Evolutionary conservation across 2,113 vertebrate species (phyloP).

Genomic region (Calypte anna): DNA sequence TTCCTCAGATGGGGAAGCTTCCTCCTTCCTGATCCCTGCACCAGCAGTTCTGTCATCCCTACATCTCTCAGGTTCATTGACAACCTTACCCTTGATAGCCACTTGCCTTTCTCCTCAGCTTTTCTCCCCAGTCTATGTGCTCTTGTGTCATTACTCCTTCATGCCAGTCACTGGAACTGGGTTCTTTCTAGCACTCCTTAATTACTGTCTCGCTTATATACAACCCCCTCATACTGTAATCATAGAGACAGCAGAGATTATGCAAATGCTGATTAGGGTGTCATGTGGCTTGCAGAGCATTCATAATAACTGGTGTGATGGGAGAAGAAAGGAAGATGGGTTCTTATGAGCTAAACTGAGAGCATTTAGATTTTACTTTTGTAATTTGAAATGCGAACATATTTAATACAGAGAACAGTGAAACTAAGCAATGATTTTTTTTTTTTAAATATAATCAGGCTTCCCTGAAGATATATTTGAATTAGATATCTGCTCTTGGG

Average conservation of each 20-base stretch:
- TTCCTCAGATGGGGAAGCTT: neutral
- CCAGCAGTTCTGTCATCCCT: neutral
- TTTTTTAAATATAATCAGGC: neutral
- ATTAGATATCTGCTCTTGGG: neutral
- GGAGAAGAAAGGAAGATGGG: neutral
- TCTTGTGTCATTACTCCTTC: conserved; percentile 20
- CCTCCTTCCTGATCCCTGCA: neutral
- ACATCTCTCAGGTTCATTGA: neutral
- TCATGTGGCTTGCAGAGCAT: neutral
- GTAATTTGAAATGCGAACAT: neutral
- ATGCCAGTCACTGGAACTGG: conserved; percentile 5
- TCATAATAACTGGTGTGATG: neutral
- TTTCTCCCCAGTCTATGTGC: neutral
- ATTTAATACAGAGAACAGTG: neutral
- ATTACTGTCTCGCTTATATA: conserved; percentile 59
- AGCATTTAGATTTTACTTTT: neutral
- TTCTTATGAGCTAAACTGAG: neutral
- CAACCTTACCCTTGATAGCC: neutral
- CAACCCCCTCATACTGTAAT: conserved; percentile 32
- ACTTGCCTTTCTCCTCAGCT: neutral
- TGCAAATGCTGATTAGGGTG: conserved; percentile 39
- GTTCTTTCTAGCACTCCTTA: conserved; percentile 38
- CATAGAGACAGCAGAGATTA: conserved; percentile 58
- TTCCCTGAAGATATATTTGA: conserved; percentile 21
- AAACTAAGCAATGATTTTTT: neutral